A percentile compares a stretch with the other conserved stretches of the same genome.
Evolutionary conservation across 2,113 vertebrate genomes (phyloP).

Genomic region (Laticauda colubrina): DNA sequence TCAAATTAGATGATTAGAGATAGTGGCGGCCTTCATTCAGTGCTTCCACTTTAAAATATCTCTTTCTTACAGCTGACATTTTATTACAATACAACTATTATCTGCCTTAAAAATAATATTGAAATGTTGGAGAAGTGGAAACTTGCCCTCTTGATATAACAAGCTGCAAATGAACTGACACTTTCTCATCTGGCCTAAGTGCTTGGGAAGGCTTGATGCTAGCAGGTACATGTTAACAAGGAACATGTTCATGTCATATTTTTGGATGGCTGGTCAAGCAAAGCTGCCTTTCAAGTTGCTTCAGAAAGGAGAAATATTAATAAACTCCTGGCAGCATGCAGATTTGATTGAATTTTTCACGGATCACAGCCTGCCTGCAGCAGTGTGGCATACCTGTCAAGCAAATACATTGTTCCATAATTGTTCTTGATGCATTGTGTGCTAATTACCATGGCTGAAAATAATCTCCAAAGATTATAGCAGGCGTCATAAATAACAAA

Average conservation of each 20-base stretch:
- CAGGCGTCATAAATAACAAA: slow-evolving; percentile 78
- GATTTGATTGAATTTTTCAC: slow-evolving; percentile 72
- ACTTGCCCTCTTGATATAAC: slow-evolving; percentile 32
- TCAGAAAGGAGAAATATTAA: slow-evolving; percentile 69
- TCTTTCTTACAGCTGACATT: slow-evolving; percentile 43
- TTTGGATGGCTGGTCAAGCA: slow-evolving; percentile 60
- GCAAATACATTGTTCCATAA: slow-evolving; percentile 69
- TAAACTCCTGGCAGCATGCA: slow-evolving; percentile 67
- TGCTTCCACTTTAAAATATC: slow-evolving; percentile 34
- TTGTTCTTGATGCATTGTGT: slow-evolving; percentile 72
- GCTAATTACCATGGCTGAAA: slow-evolving; percentile 78
- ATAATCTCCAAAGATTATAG: slow-evolving; percentile 82
- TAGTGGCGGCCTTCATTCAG: neutral
- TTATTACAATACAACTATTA: slow-evolving; percentile 40
- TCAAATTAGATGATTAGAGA: neutral
- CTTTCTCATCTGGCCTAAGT: slow-evolving; percentile 56
- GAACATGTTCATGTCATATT: slow-evolving; percentile 54
- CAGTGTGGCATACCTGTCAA: slow-evolving; percentile 69
- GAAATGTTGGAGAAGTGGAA: slow-evolving; percentile 28
- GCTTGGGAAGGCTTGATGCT: slow-evolving; percentile 58
- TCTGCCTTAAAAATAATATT: slow-evolving; percentile 25
- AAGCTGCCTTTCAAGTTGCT: slow-evolving; percentile 64
- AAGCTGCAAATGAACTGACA: slow-evolving; percentile 53
- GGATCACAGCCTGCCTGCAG: slow-evolving; percentile 64
- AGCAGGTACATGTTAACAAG: slow-evolving; percentile 56